These are phyloP conservation scores for Spodoptera littoralis DNA, from an alignment of 2,888 invertebrate species.

Conservation along the genomic window DNA sequence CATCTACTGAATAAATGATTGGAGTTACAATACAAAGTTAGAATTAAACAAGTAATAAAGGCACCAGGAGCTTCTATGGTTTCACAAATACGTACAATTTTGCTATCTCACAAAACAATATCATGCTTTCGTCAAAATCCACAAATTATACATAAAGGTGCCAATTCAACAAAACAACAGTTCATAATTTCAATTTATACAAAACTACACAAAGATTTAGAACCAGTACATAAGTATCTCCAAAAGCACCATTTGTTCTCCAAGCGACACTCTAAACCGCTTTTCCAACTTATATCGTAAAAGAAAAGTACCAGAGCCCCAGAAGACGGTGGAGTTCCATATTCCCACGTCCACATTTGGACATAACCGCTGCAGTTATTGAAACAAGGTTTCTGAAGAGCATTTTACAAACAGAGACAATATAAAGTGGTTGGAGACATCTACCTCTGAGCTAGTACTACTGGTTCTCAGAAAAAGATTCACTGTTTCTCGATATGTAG, in stretches of 20 bases:
- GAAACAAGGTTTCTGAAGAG: constrained; percentile 58
- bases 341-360: constrained; percentile 44
- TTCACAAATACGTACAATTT: too few relatives aligned
- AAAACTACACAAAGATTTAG: too few relatives aligned
- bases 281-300: constrained; percentile 23
- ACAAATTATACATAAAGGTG: not conserved
- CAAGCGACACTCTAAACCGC: not conserved
- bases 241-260: too few relatives aligned
- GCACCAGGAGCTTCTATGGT: too few relatives aligned
- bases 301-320: constrained; percentile 27
- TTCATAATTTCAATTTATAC: too few relatives aligned
- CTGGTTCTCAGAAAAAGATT: constrained; percentile 27
- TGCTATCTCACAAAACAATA: too few relatives aligned
- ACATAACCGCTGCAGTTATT: constrained; percentile 51
- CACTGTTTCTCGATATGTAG: too few relatives aligned
- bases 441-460: constrained; percentile 42
- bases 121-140: not conserved
- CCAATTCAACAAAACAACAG: too few relatives aligned
- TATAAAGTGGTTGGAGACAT: constrained; percentile 58
- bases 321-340: constrained; percentile 30
- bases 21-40: too few relatives aligned
- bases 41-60: too few relatives aligned
- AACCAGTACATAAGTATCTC: too few relatives aligned
- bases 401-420: constrained; percentile 62
- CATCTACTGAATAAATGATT: too few relatives aligned